Base-by-base conservation (phyloP, 2,797 vertebrate genomes). In the Falco cherrug region DNA sequence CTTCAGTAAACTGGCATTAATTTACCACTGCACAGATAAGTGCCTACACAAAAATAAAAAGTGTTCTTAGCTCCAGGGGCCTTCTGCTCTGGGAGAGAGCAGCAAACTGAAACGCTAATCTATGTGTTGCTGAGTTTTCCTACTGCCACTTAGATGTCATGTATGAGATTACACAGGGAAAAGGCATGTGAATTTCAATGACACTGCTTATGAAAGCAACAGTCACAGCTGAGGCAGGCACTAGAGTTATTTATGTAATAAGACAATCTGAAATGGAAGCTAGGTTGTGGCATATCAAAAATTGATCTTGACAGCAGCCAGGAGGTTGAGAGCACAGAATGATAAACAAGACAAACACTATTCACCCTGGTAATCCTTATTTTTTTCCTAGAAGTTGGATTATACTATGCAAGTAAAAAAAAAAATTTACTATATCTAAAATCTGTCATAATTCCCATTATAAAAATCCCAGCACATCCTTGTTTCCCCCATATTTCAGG, bases 131-230 rank as follows among this genome's bases (percentile, higher is more conserved):
- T 9, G 11, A 53, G 60, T 85, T 68, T 92, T 89, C 28, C 60
- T 89, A 19, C 18, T 43, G 41, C 41, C 61, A 47, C 68, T 82
- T 53, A 57, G 33, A 82, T 82, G 19, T 28, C 47, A n/a, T 15
- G 57, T 39, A 79, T 59, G 80, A 87, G 70, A 73, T 24, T 20
- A 94, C 73, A 81, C 10, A 56, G 67, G 57, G 45, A 78, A 85
- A 91, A 87, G 50, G 48, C 22, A 57, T 1, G 14, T 0, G 1
- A 80, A n/a, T 48, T 85, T 89, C 60, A 94, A 28, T 61, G 64
- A 77, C 24, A 70, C 10, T 0, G 9, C 29, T 88, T 65, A 80
- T 68, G 79, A 97, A 96, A 97, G 95, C 76, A 95, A 82, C 85
- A 97, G 74, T 26, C 70, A 37, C 67, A 84, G 81, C 79, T 60